phyloP scores from a whole-genome alignment of 2,888 invertebrate species.

The Microchrysa polita region DNA sequence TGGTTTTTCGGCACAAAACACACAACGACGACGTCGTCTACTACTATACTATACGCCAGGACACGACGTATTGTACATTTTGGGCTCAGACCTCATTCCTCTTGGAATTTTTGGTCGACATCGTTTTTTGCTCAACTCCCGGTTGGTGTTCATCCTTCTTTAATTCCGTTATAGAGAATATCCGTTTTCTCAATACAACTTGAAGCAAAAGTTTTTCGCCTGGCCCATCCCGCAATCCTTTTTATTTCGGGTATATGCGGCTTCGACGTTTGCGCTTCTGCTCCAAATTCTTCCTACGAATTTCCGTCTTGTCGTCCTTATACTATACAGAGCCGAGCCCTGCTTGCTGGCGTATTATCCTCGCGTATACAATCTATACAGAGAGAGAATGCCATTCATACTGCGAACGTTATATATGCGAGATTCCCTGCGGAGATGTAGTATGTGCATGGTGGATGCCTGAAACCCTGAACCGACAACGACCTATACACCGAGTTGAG shows the following conservation, averaged over 20 bases:
- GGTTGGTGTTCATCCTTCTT: not conserved
- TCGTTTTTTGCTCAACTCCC: not conserved
- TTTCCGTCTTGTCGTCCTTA: slow-evolving; percentile 36
- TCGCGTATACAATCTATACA: slow-evolving; percentile 1
- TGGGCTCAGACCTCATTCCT: not conserved
- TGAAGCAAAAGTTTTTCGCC: not conserved
- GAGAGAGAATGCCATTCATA: slow-evolving; percentile 1
- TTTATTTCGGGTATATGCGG: no score
- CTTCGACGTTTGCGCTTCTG: slow-evolving; percentile 41
- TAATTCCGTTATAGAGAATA: slow-evolving; percentile 8
- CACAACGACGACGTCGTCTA: not conserved
- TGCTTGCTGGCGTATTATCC: slow-evolving; percentile 19
- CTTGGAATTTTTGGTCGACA: no score
- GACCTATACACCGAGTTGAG: slow-evolving; percentile 20
- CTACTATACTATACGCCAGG: not conserved
- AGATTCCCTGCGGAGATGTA: not conserved
- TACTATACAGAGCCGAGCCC: no score
- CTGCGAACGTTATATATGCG: not conserved
- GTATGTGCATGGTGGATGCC: not conserved
- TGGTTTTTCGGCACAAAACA: no score
- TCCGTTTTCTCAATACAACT: not conserved
- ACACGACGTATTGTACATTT: not conserved
- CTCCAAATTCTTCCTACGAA: slow-evolving; percentile 39
- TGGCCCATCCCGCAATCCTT: slow-evolving; percentile 36
- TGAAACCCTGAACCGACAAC: slow-evolving; percentile 22